Conservation (phyloP, 2,797 vertebrate species). For the Hipposideros larvatus region DNA sequence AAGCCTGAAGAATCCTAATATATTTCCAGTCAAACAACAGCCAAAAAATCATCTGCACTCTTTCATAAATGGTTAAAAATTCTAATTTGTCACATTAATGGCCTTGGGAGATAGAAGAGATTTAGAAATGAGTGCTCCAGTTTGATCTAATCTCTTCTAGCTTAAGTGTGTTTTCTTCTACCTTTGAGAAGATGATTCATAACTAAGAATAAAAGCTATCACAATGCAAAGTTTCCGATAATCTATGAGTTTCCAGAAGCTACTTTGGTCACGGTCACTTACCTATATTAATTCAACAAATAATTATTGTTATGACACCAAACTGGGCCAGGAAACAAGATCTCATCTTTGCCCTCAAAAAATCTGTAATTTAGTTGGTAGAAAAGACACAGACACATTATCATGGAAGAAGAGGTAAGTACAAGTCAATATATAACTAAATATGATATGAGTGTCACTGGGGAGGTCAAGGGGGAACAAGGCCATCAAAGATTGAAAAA, state of each 20-base stretch:
- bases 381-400: neutral
- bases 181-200: conserved; percentile 57
- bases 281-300: conserved; percentile 53
- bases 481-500: neutral
- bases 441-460: neutral
- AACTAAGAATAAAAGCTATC: conserved; percentile 36
- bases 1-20: neutral
- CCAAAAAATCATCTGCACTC: neutral
- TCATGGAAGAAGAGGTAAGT: conserved; percentile 4
- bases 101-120: neutral
- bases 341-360: neutral
- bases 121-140: conserved; percentile 40
- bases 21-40: neutral
- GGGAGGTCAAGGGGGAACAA: neutral
- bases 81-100: conserved; percentile 57
- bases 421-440: neutral
- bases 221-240: neutral
- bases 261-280: conserved; percentile 32
- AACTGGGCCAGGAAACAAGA: neutral
- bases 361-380: neutral
- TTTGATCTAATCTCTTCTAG: conserved; percentile 48
- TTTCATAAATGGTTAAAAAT: conserved; percentile 47
- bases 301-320: conserved; percentile 31
- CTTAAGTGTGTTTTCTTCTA: conserved; percentile 33
- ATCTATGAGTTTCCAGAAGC: conserved; percentile 26